A percentile compares a stretch with the other conserved stretches of the same genome.
Conservation (phyloP, 1,140 invertebrate genomes). For the Drosophila bocki region DNA sequence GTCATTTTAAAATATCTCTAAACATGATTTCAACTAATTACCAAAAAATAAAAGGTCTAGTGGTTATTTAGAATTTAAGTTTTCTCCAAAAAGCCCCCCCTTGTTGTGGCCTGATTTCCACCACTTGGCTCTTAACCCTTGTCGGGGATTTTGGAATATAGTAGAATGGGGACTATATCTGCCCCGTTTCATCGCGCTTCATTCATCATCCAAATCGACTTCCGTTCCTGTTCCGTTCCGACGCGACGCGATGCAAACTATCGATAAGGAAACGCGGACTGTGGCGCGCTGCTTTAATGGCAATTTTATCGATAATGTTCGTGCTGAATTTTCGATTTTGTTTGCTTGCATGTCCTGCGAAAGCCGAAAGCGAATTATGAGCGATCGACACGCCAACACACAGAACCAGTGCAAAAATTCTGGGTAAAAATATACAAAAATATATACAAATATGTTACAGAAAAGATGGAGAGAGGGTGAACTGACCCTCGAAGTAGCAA, state of each 20-base stretch:
- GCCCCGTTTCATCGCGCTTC: constrained; percentile 71
- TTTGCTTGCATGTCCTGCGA: constrained; percentile 75
- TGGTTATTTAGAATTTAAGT: background rate
- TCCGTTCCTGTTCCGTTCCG: constrained; percentile 60
- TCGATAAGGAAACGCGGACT: constrained; percentile 59
- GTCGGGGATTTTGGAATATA: background rate
- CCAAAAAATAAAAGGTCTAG: background rate
- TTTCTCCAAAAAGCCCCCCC: background rate
- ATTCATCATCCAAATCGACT: constrained; percentile 83
- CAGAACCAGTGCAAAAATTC: constrained; percentile 57
- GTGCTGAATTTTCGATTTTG: constrained; percentile 84
- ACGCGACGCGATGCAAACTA: constrained; percentile 72
- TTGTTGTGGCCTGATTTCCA: background rate
- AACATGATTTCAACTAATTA: background rate
- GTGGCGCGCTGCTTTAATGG: constrained; percentile 66
- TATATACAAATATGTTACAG: background rate
- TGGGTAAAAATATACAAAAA: background rate
- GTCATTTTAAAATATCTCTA: too few species aligned
- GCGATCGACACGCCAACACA: constrained; percentile 76
- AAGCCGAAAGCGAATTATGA: constrained; percentile 68
- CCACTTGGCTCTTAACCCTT: constrained; percentile 3
- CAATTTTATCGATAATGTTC: constrained; percentile 84
- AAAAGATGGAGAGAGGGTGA: background rate
- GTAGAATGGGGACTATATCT: constrained; percentile 41
- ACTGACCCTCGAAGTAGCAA: constrained; percentile 41